These are phyloP conservation scores for Mnemiopsis leidyi DNA, from an alignment of 37 sponge, comb jelly and placozoan genomes.

Conservation along the genomic window DNA sequence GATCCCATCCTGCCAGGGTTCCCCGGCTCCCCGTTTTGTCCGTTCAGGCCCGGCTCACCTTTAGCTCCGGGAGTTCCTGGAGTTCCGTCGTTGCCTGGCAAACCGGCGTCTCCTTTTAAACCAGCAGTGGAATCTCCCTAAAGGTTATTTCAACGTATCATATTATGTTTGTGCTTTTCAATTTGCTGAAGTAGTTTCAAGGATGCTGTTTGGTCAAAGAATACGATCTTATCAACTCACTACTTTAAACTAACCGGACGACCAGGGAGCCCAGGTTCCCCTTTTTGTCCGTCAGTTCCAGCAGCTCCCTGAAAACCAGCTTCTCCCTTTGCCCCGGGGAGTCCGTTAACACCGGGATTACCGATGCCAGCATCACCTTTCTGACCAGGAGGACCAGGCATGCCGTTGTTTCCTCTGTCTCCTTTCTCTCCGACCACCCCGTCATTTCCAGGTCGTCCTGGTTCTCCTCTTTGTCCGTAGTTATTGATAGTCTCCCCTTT, in stretches of 20 bases:
- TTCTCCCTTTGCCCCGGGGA: conserved; percentile 24
- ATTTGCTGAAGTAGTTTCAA: too few species aligned
- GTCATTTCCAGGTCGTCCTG: conserved; percentile 54
- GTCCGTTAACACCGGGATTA: neutral
- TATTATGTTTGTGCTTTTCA: too few species aligned
- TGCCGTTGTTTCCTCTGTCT: neutral
- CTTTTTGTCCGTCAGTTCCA: neutral
- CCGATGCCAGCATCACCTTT: conserved; percentile 3
- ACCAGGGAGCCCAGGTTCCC: conserved; percentile 67
- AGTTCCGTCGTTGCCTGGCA: conserved; percentile 68
- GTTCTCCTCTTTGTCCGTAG: neutral
- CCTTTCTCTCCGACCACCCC: conserved; percentile 68
- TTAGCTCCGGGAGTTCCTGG: conserved; percentile 68
- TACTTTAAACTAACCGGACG: conserved; percentile 69
- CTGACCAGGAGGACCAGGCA: neutral
- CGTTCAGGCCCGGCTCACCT: conserved; percentile 63
- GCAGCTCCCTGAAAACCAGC: conserved; percentile 26
- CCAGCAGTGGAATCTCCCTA: conserved; percentile 67
- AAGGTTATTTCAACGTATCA: too few species aligned
- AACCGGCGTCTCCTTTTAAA: conserved; percentile 64
- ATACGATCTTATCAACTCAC: too few species aligned
- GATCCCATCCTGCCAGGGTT: conserved; percentile 17
- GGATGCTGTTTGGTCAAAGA: too few species aligned
- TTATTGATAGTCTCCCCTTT: conserved; percentile 18
- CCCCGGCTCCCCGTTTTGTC: conserved; percentile 68